Evolutionary conservation across 1,140 invertebrate species (phyloP), one percentile per base, ranked within the genome.

Genomic region (Vanessa atalanta): DNA sequence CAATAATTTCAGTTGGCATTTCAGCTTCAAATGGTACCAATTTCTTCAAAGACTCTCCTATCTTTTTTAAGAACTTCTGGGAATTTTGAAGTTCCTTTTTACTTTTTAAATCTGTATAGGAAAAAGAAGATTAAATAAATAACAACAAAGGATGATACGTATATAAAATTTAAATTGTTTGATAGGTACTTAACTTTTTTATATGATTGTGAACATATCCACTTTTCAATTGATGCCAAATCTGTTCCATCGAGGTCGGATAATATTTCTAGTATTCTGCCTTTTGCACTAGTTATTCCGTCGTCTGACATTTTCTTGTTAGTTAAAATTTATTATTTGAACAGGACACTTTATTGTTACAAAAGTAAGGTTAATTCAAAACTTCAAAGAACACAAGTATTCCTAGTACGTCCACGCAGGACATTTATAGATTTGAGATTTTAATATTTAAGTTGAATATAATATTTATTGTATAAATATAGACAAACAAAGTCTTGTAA

Each of bases 1-100:
- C 77, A 71, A 96, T 94, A 20, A 86, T 91, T 85, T 96, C 95
- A 50, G 94, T 93, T 61, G 93, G 82, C 73, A 95, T 88, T 75
- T 95, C 91, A 57, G 93, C 95, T 79, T 94, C 88, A 53, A 94
- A 83, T 47, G 95, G 95, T 48, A 96, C 78, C 75, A 93, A 88
- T 74, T 93, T 82, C 72, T 93, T 93, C 20, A 96, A 87, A 51
- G 94, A 92, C 51, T 93, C 81, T 3, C 90, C 93, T 75, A 95
- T 95, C 47, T 89, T 88, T 76, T 90, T 87, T 43, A 95, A 82
- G 60, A 81, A 75, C 51, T 87, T 87, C 63, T 89, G 87, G 37
- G 80, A 82, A 60, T 73, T 86, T 66, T 79, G 71, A 5, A 90
- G 72, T 15, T 76, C 61, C 67, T 83, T 85, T 71, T 88, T 87